Evolutionary conservation across 2,113 vertebrate species (phyloP).

Genomic region (Istiophorus platypterus): DNA sequence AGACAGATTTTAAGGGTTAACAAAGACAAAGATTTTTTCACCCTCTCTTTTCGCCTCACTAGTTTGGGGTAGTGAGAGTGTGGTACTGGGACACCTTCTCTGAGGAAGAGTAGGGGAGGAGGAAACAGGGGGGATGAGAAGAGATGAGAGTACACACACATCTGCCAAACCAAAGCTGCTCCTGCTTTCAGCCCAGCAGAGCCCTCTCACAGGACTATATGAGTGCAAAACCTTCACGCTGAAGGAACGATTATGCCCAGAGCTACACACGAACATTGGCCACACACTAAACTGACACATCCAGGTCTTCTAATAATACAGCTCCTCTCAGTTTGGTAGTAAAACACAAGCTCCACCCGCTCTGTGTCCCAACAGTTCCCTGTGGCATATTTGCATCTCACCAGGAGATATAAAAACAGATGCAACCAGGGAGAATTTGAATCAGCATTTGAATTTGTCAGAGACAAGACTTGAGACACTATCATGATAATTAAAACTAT

Average conservation of each 20-base stretch:
- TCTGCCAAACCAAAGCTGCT: slow-evolving; percentile 59
- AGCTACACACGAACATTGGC: not conserved
- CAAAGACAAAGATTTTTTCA: slow-evolving; percentile 10
- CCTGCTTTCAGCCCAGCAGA: slow-evolving; percentile 40
- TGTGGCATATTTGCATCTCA: slow-evolving; percentile 78
- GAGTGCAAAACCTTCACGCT: slow-evolving; percentile 17
- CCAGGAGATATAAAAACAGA: slow-evolving; percentile 76
- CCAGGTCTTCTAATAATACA: slow-evolving; percentile 35
- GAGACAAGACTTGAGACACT: slow-evolving; percentile 58
- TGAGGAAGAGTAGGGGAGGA: slow-evolving; percentile 69
- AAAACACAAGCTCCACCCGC: slow-evolving; percentile 51
- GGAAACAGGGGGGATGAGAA: slow-evolving; percentile 61
- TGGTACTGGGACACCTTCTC: slow-evolving; percentile 60
- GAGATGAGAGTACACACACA: slow-evolving; percentile 40
- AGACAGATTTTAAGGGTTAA: slow-evolving; percentile 28
- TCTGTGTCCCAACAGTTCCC: slow-evolving; percentile 56
- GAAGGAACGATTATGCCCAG: not conserved
- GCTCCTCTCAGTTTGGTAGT: slow-evolving; percentile 29
- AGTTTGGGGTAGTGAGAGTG: slow-evolving; percentile 60
- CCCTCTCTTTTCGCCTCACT: slow-evolving; percentile 41
- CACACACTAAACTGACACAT: slow-evolving; percentile 10
- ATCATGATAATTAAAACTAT: slow-evolving; percentile 41
- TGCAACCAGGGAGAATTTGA: slow-evolving; percentile 70
- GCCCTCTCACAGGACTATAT: slow-evolving; percentile 17
- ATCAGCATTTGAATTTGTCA: slow-evolving; percentile 79